phyloP scores from a whole-genome alignment of 2,888 invertebrate species.

The Phengaris arion region DNA sequence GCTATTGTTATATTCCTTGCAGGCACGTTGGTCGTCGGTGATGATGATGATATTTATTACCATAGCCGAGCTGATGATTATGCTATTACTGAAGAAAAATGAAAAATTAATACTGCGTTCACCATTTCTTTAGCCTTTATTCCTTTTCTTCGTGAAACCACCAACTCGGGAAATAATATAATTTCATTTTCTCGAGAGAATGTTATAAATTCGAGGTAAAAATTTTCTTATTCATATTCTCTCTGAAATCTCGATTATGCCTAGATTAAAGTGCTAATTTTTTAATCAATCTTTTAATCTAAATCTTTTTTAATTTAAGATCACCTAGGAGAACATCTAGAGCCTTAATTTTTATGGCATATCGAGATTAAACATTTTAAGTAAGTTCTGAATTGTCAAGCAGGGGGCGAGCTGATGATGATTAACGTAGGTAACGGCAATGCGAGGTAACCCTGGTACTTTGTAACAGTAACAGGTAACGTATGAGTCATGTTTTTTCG shows the following conservation, averaged over 20 bases:
- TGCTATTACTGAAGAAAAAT: background rate
- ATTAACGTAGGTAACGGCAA: too few relatives aligned
- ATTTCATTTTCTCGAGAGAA: slow-evolving; percentile 11
- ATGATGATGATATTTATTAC: background rate
- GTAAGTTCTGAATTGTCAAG: too few relatives aligned
- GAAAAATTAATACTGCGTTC: background rate
- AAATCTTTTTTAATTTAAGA: background rate
- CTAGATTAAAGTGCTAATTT: background rate
- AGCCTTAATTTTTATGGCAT: background rate
- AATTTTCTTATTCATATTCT: background rate
- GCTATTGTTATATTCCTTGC: too few relatives aligned
- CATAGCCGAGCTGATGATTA: background rate
- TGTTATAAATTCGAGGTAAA: slow-evolving; percentile 8
- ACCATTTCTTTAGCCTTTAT: slow-evolving; percentile 34
- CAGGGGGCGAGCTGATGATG: too few relatives aligned
- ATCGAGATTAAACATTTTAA: too few relatives aligned
- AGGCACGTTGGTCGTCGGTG: background rate
- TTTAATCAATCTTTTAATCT: background rate
- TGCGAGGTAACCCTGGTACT: too few relatives aligned
- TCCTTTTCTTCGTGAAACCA: slow-evolving; percentile 22
- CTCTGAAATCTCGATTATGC: background rate
- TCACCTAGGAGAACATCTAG: background rate
- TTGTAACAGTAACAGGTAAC: too few relatives aligned
- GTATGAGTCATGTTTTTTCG: too few relatives aligned
- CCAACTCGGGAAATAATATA: slow-evolving; percentile 1